Conservation (phyloP, 2,113 vertebrate genomes). For the Ammospiza nelsoni region DNA sequence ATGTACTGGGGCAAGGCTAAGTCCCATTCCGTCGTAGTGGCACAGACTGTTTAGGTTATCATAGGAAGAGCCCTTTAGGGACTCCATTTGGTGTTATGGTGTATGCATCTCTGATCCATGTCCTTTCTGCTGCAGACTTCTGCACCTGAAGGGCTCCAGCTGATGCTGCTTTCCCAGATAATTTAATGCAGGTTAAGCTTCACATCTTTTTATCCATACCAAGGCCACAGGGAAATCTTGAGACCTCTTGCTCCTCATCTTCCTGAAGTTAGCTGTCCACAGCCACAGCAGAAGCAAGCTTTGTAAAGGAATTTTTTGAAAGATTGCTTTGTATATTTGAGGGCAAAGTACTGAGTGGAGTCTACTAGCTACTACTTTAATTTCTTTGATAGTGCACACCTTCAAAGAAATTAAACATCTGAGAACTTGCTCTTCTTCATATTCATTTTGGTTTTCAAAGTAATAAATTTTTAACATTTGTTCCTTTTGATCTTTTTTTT, state of each 20-base stretch:
- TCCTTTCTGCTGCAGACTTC: background rate
- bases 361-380: background rate
- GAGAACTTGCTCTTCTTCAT: background rate
- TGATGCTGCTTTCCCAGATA: background rate
- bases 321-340: background rate
- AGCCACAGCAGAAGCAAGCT: background rate
- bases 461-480: background rate
- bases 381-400: background rate
- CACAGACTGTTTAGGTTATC: background rate
- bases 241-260: background rate
- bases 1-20: accelerated
- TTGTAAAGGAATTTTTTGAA: background rate
- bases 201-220: background rate
- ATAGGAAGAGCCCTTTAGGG: background rate
- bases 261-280: background rate
- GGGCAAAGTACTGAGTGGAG: background rate
- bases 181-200: background rate
- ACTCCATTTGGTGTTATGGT: background rate
- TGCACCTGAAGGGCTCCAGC: background rate
- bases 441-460: background rate
- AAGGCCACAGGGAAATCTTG: background rate
- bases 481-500: background rate
- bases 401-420: background rate
- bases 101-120: background rate
- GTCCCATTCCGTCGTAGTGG: background rate